Evolutionary conservation across 2,888 invertebrate genomes (phyloP), one percentile per base, ranked within the genome.

Genomic region (Syritta pipiens): DNA sequence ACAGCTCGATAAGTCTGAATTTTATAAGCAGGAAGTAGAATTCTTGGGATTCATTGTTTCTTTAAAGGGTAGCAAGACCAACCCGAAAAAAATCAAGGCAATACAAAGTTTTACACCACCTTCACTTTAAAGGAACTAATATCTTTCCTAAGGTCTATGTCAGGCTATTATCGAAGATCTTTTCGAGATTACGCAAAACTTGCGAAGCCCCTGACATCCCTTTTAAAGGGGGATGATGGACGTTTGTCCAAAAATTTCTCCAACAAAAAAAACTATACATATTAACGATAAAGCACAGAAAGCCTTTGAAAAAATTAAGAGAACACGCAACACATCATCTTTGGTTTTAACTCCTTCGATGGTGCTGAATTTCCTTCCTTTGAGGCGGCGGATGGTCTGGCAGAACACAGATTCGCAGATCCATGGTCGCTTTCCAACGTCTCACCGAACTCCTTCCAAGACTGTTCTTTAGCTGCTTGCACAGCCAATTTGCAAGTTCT

Each of bases 21-120:
- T 65, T 12, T 37, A 53, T 1, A 42, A 53, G 32, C 14, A 83
- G 17, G 81, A 83, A 67, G 82, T 86, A 0, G 81, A 82, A 32
- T 86, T 83, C 62, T 63, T 87, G 14, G 85, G 86, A 1, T 85
- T 85, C 40, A 49, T 86, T 4, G 40, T 76, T 9, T 76, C 74
- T 1, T 37, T 59, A 6, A 82, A 84, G 0, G 83, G 82, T 9
- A 81, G 83, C n/a, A 82, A 77, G 53, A 83, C 85, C 9, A 82
- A 84, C 44, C 83, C 83, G 1, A 30, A 62, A 17, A 83, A 82
- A 55, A 71, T 83, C 2, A 12, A 63, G 28, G 75, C 81, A 9
- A 81, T 83, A 10, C 19, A 37, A 14, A 69, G 82, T 7, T 72
- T 77, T 7, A 79, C 82, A n/a, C 9, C 48, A 7, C 81, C 81